A percentile compares a stretch with the other conserved stretches of the same genome.
Conservation (phyloP, 1,140 invertebrate genomes). For the Ceratosolen solmsi region DNA sequence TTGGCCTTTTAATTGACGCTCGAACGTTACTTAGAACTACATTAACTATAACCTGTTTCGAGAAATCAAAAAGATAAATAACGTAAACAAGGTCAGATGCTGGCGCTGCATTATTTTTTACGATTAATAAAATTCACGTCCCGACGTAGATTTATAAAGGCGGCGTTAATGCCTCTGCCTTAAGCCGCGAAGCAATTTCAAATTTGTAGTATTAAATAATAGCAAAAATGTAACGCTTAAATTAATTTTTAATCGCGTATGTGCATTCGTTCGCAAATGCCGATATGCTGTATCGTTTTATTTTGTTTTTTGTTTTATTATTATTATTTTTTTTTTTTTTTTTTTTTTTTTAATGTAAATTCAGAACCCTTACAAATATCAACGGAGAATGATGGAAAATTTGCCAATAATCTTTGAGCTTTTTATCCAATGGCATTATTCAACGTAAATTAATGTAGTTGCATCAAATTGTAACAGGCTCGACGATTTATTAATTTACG, state of each 20-base stretch:
- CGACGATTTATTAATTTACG: too few species aligned
- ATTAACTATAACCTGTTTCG: conserved; percentile 5
- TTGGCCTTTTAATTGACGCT: background rate
- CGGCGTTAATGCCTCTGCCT: too few species aligned
- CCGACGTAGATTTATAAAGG: background rate
- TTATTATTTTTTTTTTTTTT: too few species aligned
- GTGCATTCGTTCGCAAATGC: background rate
- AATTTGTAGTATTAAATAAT: background rate
- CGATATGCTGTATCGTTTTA: background rate
- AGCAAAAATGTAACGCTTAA: background rate
- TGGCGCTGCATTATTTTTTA: conserved; percentile 2
- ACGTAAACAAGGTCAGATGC: background rate
- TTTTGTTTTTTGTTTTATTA: too few species aligned
- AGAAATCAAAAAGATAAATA: background rate
- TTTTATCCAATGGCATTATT: too few species aligned
- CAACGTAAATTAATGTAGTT: too few species aligned
- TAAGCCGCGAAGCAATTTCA: background rate
- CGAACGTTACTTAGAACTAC: background rate
- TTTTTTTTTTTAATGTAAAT: too few species aligned
- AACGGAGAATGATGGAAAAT: too few species aligned
- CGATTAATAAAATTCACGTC: background rate
- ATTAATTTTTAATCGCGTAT: background rate
- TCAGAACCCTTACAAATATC: too few species aligned
- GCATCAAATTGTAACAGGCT: too few species aligned
- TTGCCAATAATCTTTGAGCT: too few species aligned